Evolutionary conservation across 2,113 vertebrate genomes (phyloP).

Genomic region (Silurus asotus): DNA sequence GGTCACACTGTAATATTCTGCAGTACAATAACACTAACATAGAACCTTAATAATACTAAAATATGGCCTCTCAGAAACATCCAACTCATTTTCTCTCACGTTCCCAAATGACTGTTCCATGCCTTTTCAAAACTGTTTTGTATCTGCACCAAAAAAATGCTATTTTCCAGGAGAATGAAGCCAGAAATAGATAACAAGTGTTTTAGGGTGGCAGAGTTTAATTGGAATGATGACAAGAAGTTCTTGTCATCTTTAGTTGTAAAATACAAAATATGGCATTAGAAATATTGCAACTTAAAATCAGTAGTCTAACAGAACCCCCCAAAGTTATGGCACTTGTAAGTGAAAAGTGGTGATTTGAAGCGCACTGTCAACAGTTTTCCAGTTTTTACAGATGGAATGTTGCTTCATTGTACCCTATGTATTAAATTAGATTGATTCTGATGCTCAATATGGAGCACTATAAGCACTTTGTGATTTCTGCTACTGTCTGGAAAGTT

Average conservation of each 20-base stretch:
- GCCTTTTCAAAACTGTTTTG: neutral
- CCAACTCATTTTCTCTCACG: slow-evolving; percentile 7
- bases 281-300: neutral
- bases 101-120: neutral
- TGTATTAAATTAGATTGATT: neutral
- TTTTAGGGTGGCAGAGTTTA: no score
- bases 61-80: slow-evolving; percentile 21
- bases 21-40: slow-evolving; percentile 43
- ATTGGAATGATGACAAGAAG: neutral
- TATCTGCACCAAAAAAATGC: neutral
- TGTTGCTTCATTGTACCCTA: neutral
- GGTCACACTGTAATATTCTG: slow-evolving; percentile 49
- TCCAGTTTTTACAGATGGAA: neutral
- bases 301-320: neutral
- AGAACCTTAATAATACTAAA: slow-evolving; percentile 47
- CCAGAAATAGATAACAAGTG: neutral
- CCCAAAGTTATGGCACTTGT: neutral
- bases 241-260: no score
- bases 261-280: neutral
- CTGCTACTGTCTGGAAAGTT: no score
- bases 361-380: neutral
- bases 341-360: neutral
- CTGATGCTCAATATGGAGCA: neutral
- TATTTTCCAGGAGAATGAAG: neutral
- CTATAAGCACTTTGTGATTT: neutral